Base-by-base conservation (phyloP, 2,888 invertebrate genomes). In the Cinara cedri region DNA sequence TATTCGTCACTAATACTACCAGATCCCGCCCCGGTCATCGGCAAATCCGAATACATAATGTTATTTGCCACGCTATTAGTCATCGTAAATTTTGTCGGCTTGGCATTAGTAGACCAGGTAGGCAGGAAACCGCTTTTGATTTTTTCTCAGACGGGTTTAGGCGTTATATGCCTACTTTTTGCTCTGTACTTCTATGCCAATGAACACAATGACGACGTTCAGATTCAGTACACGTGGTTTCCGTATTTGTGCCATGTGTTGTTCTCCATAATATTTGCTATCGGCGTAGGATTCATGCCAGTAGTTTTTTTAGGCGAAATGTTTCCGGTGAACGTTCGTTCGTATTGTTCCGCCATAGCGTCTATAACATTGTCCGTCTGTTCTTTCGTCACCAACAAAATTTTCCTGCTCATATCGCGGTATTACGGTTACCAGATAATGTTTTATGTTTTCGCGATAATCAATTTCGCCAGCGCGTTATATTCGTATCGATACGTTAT, bases 401-500 rank as follows among this genome's bases (percentile, higher is more conserved):
- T 88, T 78, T 90, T 90, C 82, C 87, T 87, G 82, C 89, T 90
- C 82, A 85, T 85, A 3, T 89, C 87, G 80, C 89, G 89, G 51
- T 88, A 90, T 82, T 89, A 90, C 84, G 88, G 90, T 83, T 88
- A 90, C 81, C 91, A 91, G 85, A 89, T 89, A 86, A 89, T 89
- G 83, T 92, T 91, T 85, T 87, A 88, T 1, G 84, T 86, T 19
- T 90, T 88, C 84, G 90, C 90, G 8, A 84, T 90, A 19, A 81
- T 90, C 76, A 90, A 91, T 0, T 86, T 90, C 70, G 85, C 89
- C 82, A 90, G 89, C 84, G 89, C 91, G 8, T 19, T 82, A 0
- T 82, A 82, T n/a, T 34, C 82, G 83, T 83, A 88, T 72, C 85
- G 88, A 34, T 85, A 88, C 82, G 87, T 91, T 16, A 90, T 91